Base-by-base conservation (phyloP, 2,888 invertebrate species). In the Ditula angustiorana region DNA sequence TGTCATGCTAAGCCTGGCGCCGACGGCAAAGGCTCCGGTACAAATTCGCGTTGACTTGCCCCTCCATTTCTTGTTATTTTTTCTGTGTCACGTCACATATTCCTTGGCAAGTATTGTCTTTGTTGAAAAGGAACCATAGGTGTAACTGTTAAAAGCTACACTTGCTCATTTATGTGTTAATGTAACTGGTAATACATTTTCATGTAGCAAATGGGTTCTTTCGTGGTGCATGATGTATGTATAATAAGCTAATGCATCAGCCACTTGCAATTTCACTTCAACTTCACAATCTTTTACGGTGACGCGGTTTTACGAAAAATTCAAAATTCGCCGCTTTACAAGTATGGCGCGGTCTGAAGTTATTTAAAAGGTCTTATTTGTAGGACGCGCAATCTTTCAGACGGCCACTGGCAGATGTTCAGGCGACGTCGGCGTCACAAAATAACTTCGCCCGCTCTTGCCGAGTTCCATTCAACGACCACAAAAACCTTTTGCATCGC, bases 1-100 rank as follows among this genome's bases (percentile, higher is more conserved):
- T 90, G 92, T 91, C 92, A 91, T 82, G 82, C 89, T 91, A 92
- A 92, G 90, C 92, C 90, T 92, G 91, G 87, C 81, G 86, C 80
- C 89, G 92, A 91, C 92, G 88, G 88, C 90, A 92, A 92, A 92
- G 92, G 90, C 89, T 86, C 81, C 84, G 85, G 80, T 86, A 88
- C 90, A 87, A 90, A 91, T 90, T 90, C 88, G 77, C 81, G 86
- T 88, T 88, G 88, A 90, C 90, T 88, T 86, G 82, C 82, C 82
- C 77, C 81, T 79, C 75, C 80, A 46, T 60, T 66, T 80, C 78
- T 77, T 79, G 76, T 71, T 76, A 75, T 69, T 81, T 79, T 79
- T 81, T 74, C 75, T 73, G 63, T 72, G 74, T 71, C 77, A 81
- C 75, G 74, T 71, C 77, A 81, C 75, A 71, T 80, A 77, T 81